Percentiles rank a stretch among this genome's conserved stretches.
These are phyloP conservation scores for Periophthalmodon schlosseri DNA, from an alignment of 2,113 vertebrate species.

Conservation along the genomic window DNA sequence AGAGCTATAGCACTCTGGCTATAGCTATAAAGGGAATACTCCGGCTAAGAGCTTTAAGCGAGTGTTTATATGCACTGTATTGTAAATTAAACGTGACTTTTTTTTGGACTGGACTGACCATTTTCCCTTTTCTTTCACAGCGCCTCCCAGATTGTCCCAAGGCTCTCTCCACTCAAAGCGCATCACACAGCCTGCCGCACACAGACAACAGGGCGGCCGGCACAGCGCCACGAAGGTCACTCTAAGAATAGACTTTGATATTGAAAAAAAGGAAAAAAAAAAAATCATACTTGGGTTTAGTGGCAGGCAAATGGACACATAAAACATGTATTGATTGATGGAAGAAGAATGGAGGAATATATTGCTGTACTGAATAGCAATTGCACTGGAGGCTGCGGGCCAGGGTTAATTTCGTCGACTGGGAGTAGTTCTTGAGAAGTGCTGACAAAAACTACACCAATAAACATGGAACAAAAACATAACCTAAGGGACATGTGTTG, in stretches of 20 bases:
- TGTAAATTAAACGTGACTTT: slow-evolving; percentile 22
- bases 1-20: slow-evolving; percentile 18
- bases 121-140: slow-evolving; percentile 34
- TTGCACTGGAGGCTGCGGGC: too few species aligned
- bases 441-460: too few species aligned
- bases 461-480: too few species aligned
- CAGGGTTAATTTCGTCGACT: not conserved
- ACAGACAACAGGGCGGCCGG: slow-evolving; percentile 61
- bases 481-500: too few species aligned
- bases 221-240: slow-evolving; percentile 71
- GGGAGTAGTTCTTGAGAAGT: not conserved
- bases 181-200: slow-evolving; percentile 70
- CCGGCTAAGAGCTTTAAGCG: slow-evolving; percentile 7
- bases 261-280: slow-evolving; percentile 26
- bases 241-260: slow-evolving; percentile 68
- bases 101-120: slow-evolving; percentile 20
- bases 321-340: slow-evolving; percentile 52
- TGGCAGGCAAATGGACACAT: slow-evolving; percentile 48
- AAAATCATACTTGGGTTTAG: slow-evolving; percentile 16
- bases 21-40: slow-evolving; percentile 27
- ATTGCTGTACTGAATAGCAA: not conserved
- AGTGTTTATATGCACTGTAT: slow-evolving; percentile 15
- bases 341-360: not conserved
- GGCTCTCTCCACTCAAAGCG: slow-evolving; percentile 63
- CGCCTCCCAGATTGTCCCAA: slow-evolving; percentile 63